phyloP scores from a whole-genome alignment of 1,140 invertebrate genomes.

The Lepidotrigona ventralis region DNA sequence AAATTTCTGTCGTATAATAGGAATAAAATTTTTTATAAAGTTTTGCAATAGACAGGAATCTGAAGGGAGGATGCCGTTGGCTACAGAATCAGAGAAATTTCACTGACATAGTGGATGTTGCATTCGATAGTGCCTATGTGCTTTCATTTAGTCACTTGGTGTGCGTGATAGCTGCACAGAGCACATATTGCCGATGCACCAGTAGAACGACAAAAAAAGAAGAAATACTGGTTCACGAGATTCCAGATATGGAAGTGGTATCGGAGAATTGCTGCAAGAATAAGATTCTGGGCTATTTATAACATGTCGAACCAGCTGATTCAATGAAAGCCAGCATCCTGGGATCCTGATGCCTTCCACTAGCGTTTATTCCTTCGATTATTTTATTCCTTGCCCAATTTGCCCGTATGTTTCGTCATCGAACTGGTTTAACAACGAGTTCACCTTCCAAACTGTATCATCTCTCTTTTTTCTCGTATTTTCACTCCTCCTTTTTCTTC shows the following conservation, averaged over 20 bases:
- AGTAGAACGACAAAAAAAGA: constrained; percentile 30
- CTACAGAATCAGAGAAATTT: background rate
- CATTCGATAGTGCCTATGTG: background rate
- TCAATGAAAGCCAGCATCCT: constrained; percentile 54
- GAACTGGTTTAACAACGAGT: constrained; percentile 65
- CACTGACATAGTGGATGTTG: background rate
- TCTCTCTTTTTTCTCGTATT: background rate
- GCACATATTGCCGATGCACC: constrained; percentile 8
- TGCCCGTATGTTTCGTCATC: constrained; percentile 55
- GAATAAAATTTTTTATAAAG: background rate
- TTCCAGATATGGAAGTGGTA: constrained; percentile 66
- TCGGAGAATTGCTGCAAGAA: constrained; percentile 57
- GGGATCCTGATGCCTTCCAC: constrained; percentile 42
- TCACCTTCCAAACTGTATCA: constrained; percentile 21
- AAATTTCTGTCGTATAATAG: background rate
- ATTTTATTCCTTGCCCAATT: constrained; percentile 54
- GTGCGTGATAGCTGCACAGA: constrained; percentile 8
- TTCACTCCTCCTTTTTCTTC: background rate
- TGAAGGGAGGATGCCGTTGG: background rate
- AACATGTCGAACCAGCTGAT: constrained; percentile 64
- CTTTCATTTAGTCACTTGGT: constrained; percentile 33
- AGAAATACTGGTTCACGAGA: constrained; percentile 57
- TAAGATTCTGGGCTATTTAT: constrained; percentile 69
- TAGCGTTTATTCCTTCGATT: constrained; percentile 58
- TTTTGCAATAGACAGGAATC: background rate